Percentiles rank a stretch among this genome's conserved stretches.
Evolutionary conservation across 2,113 vertebrate species (phyloP).

Genomic region (Seriola dumerili): DNA sequence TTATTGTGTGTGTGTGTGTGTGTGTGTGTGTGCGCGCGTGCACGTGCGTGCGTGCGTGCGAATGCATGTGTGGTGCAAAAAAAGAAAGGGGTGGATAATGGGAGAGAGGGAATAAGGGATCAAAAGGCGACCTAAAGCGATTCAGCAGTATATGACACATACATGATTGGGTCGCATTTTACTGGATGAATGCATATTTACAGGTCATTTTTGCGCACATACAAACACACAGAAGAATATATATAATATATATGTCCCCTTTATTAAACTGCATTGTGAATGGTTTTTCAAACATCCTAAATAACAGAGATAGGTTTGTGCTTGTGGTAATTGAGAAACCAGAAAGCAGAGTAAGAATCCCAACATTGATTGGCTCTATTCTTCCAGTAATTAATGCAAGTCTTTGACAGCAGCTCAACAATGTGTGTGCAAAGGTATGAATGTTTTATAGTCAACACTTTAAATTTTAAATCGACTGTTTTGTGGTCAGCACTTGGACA

Average conservation of each 20-base stretch:
- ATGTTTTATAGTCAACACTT: constrained; percentile 33
- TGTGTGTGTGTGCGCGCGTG: constrained; percentile 5
- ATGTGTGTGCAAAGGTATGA: background rate
- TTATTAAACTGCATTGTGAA: background rate
- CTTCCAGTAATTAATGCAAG: background rate
- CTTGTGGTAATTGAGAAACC: background rate
- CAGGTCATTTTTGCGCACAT: background rate
- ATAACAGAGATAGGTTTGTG: background rate
- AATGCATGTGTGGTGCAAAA: background rate
- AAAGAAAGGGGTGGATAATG: constrained; percentile 13
- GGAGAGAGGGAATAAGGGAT: constrained; percentile 10
- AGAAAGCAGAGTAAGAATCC: background rate
- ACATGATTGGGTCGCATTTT: constrained; percentile 30
- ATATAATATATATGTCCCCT: background rate
- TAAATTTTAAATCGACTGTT: constrained; percentile 25
- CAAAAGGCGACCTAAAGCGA: constrained; percentile 46
- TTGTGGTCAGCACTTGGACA: constrained; percentile 2
- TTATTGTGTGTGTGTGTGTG: constrained; percentile 17
- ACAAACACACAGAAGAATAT: background rate
- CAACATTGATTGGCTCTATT: background rate
- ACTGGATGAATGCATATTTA: background rate
- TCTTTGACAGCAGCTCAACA: constrained; percentile 11
- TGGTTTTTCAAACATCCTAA: background rate
- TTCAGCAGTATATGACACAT: constrained; percentile 36
- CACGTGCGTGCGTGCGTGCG: background rate